These are phyloP conservation scores for Sebastes taczanowskii DNA, from an alignment of 2,797 vertebrate species.

Conservation along the genomic window DNA sequence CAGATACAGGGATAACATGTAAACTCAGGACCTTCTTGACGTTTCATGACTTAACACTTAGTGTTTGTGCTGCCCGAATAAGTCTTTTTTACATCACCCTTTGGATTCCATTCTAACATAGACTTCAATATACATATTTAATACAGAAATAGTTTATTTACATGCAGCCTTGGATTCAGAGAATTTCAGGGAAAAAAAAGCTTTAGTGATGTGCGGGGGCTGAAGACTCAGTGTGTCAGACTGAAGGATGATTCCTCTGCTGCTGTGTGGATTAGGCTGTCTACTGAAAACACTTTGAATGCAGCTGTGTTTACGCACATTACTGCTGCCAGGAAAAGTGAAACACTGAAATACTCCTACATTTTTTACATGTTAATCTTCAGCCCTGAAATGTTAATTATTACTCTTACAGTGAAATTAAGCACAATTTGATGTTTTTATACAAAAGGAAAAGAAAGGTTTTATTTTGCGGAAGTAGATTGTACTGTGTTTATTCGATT, in stretches of 20 bases:
- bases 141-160: constrained; percentile 3
- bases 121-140: constrained; percentile 1
- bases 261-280: constrained; percentile 49
- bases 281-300: constrained; percentile 47
- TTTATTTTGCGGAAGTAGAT: not conserved
- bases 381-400: not conserved
- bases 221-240: constrained; percentile 14
- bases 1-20: constrained; percentile 19
- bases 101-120: constrained; percentile 13
- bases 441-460: not conserved
- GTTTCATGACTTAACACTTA: constrained; percentile 32
- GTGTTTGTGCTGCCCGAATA: not conserved
- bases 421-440: not conserved
- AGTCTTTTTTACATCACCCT: not conserved
- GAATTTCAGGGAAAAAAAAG: not conserved
- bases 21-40: constrained; percentile 28
- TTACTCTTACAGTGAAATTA: not conserved
- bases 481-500: not conserved
- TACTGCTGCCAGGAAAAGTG: constrained; percentile 27
- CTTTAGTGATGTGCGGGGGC: constrained; percentile 9
- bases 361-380: constrained; percentile 24
- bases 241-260: constrained; percentile 45
- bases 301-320: constrained; percentile 57
- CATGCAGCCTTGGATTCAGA: not conserved
- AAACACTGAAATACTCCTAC: constrained; percentile 21